Evolutionary conservation across 1,140 invertebrate species (phyloP).

Genomic region (Anoplolepis gracilipes): DNA sequence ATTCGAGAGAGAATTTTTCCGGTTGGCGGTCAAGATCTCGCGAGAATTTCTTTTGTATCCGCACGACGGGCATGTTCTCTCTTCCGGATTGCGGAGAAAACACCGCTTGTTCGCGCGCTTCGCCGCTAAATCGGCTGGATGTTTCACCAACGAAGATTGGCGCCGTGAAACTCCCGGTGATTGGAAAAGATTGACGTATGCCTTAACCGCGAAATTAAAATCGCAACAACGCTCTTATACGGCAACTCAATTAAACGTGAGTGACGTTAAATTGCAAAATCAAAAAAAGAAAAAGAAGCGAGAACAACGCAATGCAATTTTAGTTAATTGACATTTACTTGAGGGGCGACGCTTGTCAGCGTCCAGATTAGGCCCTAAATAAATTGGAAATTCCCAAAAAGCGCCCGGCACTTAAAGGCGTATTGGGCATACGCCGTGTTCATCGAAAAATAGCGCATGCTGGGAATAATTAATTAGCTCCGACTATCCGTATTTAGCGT

Average conservation of each 20-base stretch:
- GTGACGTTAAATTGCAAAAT: slow-evolving; percentile 18
- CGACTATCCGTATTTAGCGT: slow-evolving; percentile 25
- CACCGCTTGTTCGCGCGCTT: not conserved
- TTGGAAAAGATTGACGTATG: slow-evolving; percentile 30
- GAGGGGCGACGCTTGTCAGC: not conserved
- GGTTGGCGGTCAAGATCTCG: slow-evolving; percentile 21
- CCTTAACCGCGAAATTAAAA: slow-evolving; percentile 31
- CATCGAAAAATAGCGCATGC: slow-evolving; percentile 43
- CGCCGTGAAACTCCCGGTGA: not conserved
- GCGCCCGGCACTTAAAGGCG: slow-evolving; percentile 25
- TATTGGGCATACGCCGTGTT: slow-evolving; percentile 38
- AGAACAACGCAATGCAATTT: not conserved
- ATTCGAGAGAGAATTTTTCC: slow-evolving; percentile 49
- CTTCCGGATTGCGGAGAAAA: slow-evolving; percentile 3
- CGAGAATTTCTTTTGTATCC: slow-evolving; percentile 42
- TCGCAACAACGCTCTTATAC: slow-evolving; percentile 6
- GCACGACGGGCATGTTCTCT: slow-evolving; percentile 6
- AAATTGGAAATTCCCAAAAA: slow-evolving; percentile 28
- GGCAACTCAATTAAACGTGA: slow-evolving; percentile 35
- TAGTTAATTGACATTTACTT: slow-evolving; percentile 40
- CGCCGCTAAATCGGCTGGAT: not conserved
- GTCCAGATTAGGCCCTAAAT: slow-evolving; percentile 24
- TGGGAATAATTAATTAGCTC: slow-evolving; percentile 43
- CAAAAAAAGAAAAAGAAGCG: not conserved
- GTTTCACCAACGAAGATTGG: slow-evolving; percentile 36